Base-by-base conservation (phyloP, 1,140 invertebrate species). In the Ganaspis sp. region DNA sequence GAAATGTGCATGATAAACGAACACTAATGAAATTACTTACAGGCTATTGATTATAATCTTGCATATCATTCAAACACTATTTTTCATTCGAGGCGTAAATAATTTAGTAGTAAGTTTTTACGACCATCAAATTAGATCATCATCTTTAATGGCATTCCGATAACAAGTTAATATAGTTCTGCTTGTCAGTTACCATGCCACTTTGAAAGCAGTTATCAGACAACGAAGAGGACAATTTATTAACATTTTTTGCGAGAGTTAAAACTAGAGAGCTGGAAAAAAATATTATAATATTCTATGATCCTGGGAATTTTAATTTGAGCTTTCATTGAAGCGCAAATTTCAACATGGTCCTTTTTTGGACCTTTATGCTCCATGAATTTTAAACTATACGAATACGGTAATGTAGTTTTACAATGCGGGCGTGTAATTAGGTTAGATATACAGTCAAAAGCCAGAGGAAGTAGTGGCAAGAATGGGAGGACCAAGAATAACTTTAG, bases 271-370 rank as follows among this genome's bases (percentile, higher is more conserved):
- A 23, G 19, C 9, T 0, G 53, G 17, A 29, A 34, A 34, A 64
- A n/a, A 64, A n/a, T 29, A 64, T 64, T 64, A 64, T 21, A 9
- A 23, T 29, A 29, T 64, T 8, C 58, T 64, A 4, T 64, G 15
- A 29, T 29, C 58, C 29, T 15, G 11, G 23, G 26, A 64, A 12
- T 34, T 64, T 64, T 29, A 34, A 29, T 64, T 64, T 64, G 58
- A 26, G 15, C 58, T n/a, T 29, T 64, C 58, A 64, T 64, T 64
- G 12, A 29, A 64, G 26, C 23, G 23, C 5, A 64, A 64, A 64
- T 64, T 64, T 64, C 58, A 64, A 29, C 58, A 15, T 64, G 23
- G 29, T 64, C 26, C 58, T 64, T 64, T 54, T 58, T 34, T 34
- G 15, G 23, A 29, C 26, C 12, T 64, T 64, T 64, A 64, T 64